Base-by-base conservation (phyloP, 2,888 invertebrate species). In the Diarsia brunnea region DNA sequence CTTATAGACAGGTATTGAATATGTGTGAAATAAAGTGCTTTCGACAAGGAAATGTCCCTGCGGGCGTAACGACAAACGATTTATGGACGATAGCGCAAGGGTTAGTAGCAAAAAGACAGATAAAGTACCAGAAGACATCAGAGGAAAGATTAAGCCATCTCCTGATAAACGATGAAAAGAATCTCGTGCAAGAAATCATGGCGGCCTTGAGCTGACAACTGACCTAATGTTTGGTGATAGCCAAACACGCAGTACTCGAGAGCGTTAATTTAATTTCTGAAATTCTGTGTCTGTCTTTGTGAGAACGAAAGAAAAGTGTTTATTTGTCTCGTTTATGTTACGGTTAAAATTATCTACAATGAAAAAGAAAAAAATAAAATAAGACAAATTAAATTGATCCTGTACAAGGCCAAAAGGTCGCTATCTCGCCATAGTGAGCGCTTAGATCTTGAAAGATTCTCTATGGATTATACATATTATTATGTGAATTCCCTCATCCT, bases 21-120 rank as follows among this genome's bases (percentile, higher is more conserved):
- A 69, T 53, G 70, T 63, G 66, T 63, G 12, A 69, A 72, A 66
- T 81, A 71, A 69, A 82, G 77, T 85, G 53, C 27, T 72, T 61
- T 69, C 51, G 63, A 69, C 53, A 60, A 65, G 47, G 24, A 67
- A 67, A 61, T n/a, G n/a, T 64, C 38, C 47, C 47, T 70, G 5
- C n/a, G 24, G 49, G 7, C 51, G 14, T 63, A 68, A 65, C 64
- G 60, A 58, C 55, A 53, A 69, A 27, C 21, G 24, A 69, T 67
- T 53, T 71, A 38, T 80, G 7, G 53, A 61, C 45, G 27, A 71
- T 70, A 66, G 61, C 55, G 45, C 38, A 75, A 24, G 71, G 38
- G 24, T 43, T 21, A 60, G 60, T 61, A 19, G 47, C 58, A 51
- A 76, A 78, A 55, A 43, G n/a, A 12, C 63, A 24, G 8, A 43